phyloP scores from a whole-genome alignment of 2,113 vertebrate species.

The Dipodomys ordii region DNA sequence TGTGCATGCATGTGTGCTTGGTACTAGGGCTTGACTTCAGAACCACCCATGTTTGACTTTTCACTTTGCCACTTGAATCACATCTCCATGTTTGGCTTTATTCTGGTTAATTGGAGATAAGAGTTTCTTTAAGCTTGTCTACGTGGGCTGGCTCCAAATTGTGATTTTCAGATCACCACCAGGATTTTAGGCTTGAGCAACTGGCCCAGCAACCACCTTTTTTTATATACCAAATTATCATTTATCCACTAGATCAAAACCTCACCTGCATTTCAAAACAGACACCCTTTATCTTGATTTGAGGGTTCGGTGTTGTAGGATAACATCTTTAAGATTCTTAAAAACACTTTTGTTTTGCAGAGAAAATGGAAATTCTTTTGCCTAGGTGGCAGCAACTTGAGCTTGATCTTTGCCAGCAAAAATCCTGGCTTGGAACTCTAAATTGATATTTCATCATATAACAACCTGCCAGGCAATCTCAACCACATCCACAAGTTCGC shows the following conservation, averaged over 20 bases:
- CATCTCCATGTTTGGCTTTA: too few species aligned
- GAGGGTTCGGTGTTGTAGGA: neutral
- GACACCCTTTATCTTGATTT: neutral
- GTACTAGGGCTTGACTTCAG: too few species aligned
- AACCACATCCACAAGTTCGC: neutral
- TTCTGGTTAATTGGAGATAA: too few species aligned
- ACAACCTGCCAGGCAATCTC: neutral
- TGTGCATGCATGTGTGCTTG: too few species aligned
- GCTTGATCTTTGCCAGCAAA: constrained; percentile 8
- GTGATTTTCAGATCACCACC: too few species aligned
- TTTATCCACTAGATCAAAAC: neutral
- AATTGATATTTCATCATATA: neutral
- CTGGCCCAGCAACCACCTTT: neutral
- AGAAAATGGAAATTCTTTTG: neutral
- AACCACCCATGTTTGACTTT: too few species aligned
- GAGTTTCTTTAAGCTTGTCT: too few species aligned
- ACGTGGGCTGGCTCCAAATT: too few species aligned
- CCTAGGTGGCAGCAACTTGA: neutral
- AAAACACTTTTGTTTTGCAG: neutral
- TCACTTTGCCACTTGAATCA: too few species aligned
- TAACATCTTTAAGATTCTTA: neutral
- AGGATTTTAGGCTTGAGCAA: too few species aligned
- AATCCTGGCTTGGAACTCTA: neutral
- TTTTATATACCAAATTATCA: neutral
- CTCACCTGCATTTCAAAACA: constrained; percentile 23